Percentiles rank a stretch among this genome's conserved stretches.
Conservation (phyloP, 2,113 vertebrate genomes). For the Columba livia region DNA sequence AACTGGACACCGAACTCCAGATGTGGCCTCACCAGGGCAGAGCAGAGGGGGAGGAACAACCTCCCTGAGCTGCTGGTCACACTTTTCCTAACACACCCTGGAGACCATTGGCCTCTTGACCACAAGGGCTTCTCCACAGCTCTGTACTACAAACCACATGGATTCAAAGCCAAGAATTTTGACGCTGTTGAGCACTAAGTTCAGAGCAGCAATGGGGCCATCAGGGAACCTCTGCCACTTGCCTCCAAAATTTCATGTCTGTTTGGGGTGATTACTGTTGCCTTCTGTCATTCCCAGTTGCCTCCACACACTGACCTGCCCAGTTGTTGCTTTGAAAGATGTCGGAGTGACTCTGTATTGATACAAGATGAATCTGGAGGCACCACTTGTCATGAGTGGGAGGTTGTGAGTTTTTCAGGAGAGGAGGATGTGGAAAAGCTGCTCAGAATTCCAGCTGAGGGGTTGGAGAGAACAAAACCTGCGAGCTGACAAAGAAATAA, state of each 20-base stretch:
- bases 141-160: background rate
- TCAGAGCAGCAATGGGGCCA: background rate
- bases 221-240: background rate
- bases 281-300: too few species aligned
- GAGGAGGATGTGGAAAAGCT: background rate
- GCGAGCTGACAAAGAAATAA: background rate
- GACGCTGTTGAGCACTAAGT: background rate
- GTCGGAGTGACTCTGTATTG: background rate
- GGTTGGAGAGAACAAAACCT: background rate
- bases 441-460: background rate
- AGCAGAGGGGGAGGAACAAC: too few species aligned
- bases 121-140: too few species aligned
- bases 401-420: background rate
- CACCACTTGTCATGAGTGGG: background rate
- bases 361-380: background rate
- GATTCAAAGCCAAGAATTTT: background rate
- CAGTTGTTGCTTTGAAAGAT: too few species aligned
- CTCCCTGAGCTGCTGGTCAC: too few species aligned
- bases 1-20: too few species aligned
- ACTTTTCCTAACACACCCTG: too few species aligned
- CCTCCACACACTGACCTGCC: too few species aligned
- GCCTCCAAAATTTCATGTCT: too few species aligned
- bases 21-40: too few species aligned
- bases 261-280: too few species aligned
- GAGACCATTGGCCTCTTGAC: too few species aligned